Evolutionary conservation across 2,888 invertebrate species (phyloP), one percentile per base, ranked within the genome.

Genomic region (Cordylochernes scorpioides): DNA sequence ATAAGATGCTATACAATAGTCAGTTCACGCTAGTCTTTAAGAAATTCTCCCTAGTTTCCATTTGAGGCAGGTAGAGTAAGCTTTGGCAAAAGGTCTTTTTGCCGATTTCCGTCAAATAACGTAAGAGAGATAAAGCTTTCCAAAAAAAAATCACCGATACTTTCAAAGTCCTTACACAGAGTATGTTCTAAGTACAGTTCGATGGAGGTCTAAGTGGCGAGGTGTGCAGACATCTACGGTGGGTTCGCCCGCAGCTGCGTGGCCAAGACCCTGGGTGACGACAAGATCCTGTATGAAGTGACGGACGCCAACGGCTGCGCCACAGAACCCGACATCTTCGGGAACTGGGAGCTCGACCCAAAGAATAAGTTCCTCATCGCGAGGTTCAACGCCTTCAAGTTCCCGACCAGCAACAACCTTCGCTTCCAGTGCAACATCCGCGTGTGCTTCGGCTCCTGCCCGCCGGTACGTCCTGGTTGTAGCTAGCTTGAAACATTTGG

Each of bases 271-370:
- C 73, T 73, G 60, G 52, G 52, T 33, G 48, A 47, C 24, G 70
- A 71, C 69, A 80, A 82, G 50, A 82, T 78, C 47, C 78, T 82
- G 48, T 82, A 84, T 49, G 65, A 72, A 15, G 84, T 86, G 15
- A 84, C 84, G 1, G 84, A 86, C 51, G 80, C 77, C 45, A 74
- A 84, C 45, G 84, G 84, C 29, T 84, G 84, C 50, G 80, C 84
- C 22, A 80, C 78, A 0, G 84, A 84, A 56, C 71, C 78, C 15
- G 69, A 71, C 22, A 80, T 84, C 48, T 84, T 84, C 47, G 80
- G 78, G 21, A 82, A 84, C 50, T 84, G 84, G 84, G 71, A 77
- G 43, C 71, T 78, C 46, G 74, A 74, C 49, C 64, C 71, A 13
- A 77, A 78, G 36, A 71, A 71, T 28, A 77, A 77, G 50, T 70